These are phyloP conservation scores for Tupaia chinensis DNA, from an alignment of 2,113 vertebrate genomes.

Conservation along the genomic window DNA sequence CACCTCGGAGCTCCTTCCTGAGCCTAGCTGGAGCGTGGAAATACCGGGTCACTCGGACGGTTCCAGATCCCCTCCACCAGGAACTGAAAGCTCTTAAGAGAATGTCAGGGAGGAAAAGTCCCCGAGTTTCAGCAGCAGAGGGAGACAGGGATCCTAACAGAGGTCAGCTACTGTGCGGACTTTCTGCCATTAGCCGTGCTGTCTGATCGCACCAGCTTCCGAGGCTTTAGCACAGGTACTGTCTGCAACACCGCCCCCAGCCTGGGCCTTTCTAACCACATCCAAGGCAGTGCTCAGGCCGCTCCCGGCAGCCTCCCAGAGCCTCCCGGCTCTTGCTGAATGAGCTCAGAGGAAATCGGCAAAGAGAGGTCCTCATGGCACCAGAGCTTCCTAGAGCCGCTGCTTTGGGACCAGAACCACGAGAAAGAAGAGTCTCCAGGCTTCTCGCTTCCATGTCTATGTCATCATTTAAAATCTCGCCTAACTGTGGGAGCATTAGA, in stretches of 20 bases:
- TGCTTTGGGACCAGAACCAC: conserved; percentile 76
- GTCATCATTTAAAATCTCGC: conserved; percentile 87
- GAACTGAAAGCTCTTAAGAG: not conserved
- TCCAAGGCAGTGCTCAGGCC: conserved; percentile 38
- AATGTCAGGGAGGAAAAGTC: not conserved
- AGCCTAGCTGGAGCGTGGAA: not conserved
- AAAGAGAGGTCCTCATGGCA: conserved; percentile 1
- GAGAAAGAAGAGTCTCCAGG: conserved; percentile 77
- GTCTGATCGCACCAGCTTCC: conserved; percentile 24
- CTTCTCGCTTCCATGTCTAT: conserved; percentile 83
- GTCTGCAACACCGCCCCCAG: not conserved
- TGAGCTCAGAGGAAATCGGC: conserved; percentile 52
- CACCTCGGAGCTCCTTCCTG: not conserved
- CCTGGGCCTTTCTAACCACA: conserved; percentile 54
- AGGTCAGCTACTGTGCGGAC: not conserved
- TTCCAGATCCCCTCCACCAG: not conserved
- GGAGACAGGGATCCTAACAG: conserved; percentile 13
- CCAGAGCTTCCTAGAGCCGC: conserved; percentile 2
- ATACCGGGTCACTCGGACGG: not conserved
- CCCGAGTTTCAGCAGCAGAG: not conserved
- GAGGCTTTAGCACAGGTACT: not conserved
- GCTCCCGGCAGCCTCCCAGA: not conserved
- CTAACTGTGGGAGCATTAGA: conserved; percentile 86
- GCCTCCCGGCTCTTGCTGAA: conserved; percentile 48
- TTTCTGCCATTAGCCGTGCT: not conserved